Evolutionary conservation across 2,113 vertebrate genomes (phyloP).

Genomic region (Scalopus aquaticus): DNA sequence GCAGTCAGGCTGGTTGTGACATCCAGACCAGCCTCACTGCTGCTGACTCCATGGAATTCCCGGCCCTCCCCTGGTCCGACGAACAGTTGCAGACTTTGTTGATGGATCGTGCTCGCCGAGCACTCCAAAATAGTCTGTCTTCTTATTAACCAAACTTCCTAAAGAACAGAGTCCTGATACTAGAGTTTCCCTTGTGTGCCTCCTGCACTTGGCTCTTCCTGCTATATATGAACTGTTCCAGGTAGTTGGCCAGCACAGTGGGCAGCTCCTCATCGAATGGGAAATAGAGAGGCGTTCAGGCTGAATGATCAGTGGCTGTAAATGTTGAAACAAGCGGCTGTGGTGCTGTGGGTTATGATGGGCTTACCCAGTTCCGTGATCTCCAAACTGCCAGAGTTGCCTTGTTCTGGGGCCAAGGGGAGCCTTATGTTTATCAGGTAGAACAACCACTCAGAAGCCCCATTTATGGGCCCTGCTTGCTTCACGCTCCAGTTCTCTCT

Average conservation of each 20-base stretch:
- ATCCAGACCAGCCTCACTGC: background rate
- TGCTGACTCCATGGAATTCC: background rate
- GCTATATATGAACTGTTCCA: background rate
- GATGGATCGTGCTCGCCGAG: background rate
- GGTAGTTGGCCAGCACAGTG: background rate
- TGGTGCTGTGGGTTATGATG: background rate
- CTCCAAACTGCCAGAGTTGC: background rate
- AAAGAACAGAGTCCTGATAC: background rate
- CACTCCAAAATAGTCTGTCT: background rate
- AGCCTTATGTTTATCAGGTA: background rate
- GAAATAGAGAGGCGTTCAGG: background rate
- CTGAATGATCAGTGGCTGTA: background rate
- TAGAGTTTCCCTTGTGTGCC: background rate
- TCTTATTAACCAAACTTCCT: background rate
- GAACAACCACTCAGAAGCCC: background rate
- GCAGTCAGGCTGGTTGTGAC: background rate
- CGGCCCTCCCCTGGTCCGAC: background rate
- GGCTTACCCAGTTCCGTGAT: background rate
- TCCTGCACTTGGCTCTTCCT: background rate
- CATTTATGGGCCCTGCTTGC: background rate
- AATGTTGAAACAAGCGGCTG: background rate
- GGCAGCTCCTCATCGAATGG: background rate
- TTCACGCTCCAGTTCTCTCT: background rate
- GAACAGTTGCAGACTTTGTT: background rate
- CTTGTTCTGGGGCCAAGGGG: background rate